phyloP scores from a whole-genome alignment of 2,888 invertebrate genomes.

The Acrocyrtus sp. region DNA sequence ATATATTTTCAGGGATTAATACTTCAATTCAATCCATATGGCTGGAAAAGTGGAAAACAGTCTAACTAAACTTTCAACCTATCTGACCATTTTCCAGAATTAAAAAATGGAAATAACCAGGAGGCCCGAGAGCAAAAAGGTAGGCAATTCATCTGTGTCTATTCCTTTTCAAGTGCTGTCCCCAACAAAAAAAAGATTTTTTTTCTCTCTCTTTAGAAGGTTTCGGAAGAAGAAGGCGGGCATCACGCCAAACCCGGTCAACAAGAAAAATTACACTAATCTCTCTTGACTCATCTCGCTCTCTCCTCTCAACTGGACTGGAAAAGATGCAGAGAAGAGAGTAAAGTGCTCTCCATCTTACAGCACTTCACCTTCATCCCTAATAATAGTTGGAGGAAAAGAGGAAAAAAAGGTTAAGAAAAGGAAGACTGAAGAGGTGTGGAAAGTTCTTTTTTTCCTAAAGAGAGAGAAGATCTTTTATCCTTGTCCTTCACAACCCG shows the following conservation, averaged over 20 bases:
- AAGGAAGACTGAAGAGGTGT: slow-evolving; percentile 21
- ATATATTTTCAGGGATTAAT: too few species aligned
- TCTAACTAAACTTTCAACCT: too few species aligned
- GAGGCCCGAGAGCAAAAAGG: too few species aligned
- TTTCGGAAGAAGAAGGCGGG: slow-evolving; percentile 40
- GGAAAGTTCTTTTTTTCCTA: slow-evolving; percentile 22
- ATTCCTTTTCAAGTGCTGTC: not conserved
- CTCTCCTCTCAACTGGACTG: not conserved
- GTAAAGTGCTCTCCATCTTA: not conserved
- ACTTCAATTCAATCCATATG: not conserved
- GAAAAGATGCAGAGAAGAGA: not conserved
- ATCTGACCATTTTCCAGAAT: slow-evolving; percentile 12
- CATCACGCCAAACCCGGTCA: slow-evolving; percentile 49
- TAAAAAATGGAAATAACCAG: not conserved
- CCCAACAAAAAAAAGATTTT: not conserved
- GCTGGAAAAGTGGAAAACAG: too few species aligned
- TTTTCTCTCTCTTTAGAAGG: not conserved
- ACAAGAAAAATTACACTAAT: slow-evolving; percentile 49
- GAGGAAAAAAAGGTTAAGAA: not conserved
- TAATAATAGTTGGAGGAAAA: not conserved
- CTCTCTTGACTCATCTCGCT: slow-evolving; percentile 16
- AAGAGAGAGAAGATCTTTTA: not conserved
- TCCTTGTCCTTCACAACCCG: not conserved
- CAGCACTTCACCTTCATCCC: not conserved
- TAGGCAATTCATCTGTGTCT: slow-evolving; percentile 34